Base-by-base conservation (phyloP, 2,797 vertebrate genomes). In the Lepilemur ruficaudatus region DNA sequence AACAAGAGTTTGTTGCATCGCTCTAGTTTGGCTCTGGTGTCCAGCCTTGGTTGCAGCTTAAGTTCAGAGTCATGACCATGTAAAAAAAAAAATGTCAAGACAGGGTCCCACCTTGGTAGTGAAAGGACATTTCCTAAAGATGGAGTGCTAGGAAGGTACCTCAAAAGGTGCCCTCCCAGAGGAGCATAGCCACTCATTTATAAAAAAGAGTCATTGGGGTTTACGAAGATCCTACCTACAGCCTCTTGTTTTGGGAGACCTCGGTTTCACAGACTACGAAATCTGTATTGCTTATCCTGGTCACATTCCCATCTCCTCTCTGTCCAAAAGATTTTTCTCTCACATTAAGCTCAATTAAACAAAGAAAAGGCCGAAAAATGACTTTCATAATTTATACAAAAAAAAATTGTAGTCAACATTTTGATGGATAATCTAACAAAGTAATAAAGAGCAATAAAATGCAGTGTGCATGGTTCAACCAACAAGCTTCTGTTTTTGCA, bases 401-500 rank as follows among this genome's bases (percentile, higher is more conserved):
- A 63, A 59, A 91, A 43, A 75, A 86, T 72, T 38, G 63, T 4
- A 87, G 80, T 85, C 76, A 96, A 95, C 89, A 70, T 93, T 96
- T 94, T 97, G 92, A 94, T 96, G 82, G 90, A 96, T 92, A 93
- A 95, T 80, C 78, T 94, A 90, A 76, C 76, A 69, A 85, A 94
- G 80, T 70, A 78, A 43, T 88, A 75, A 89, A 89, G 75, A 96
- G 82, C 88, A 94, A 86, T 83, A 94, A 95, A 96, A 81, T 52
- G 69, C 83, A 78, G 7, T 63, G 43, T 23, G 30, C 32, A 83
- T 81, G 32, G 41, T 91, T 94, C 82, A 91, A 81, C 52, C 61
- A 94, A 97, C 43, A 78, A 94, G 67, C 70, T 93, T 94, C 81
- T 97, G 79, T n/a, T 89, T 97, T 72, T 87, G 63, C 95, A 97